Conservation (phyloP, 35 echinoderm and acorn worm species). For the Stichopus chloronotus region DNA sequence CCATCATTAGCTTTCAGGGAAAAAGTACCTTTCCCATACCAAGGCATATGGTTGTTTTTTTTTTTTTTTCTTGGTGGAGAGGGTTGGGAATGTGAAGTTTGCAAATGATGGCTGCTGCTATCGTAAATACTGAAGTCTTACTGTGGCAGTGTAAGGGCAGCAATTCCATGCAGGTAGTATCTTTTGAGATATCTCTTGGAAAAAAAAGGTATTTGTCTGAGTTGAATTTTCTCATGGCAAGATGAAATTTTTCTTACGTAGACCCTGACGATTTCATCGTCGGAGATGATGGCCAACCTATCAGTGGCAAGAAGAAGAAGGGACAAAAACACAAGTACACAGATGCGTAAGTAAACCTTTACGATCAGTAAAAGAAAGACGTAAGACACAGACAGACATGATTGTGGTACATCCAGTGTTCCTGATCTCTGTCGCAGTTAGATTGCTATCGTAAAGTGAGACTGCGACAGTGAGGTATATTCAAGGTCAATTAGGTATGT, state of each 20-base stretch:
- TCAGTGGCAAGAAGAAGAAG: constrained; percentile 86
- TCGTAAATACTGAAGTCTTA: too few species aligned
- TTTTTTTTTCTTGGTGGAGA: background rate
- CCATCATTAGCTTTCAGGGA: background rate
- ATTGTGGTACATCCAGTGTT: background rate
- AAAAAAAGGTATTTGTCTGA: too few species aligned
- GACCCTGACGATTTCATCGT: constrained; percentile 98
- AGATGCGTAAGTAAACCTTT: constrained; percentile 81
- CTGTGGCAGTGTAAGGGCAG: too few species aligned
- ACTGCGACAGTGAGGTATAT: too few species aligned
- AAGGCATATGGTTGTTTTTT: background rate
- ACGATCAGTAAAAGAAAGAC: too few species aligned
- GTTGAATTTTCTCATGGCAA: too few species aligned
- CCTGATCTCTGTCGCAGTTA: too few species aligned
- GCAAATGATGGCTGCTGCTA: background rate
- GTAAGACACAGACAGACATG: background rate
- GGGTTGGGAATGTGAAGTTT: background rate
- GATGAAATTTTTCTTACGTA: background rate
- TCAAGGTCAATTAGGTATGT: too few species aligned
- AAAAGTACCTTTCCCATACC: background rate
- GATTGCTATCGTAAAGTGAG: too few species aligned
- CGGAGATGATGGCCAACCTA: constrained; percentile 87
- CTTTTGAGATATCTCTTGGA: too few species aligned
- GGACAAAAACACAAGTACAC: constrained; percentile 78
- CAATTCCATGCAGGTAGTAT: too few species aligned